These are phyloP conservation scores for Nemotelus nigrinus DNA, from an alignment of 2,888 invertebrate genomes.

Conservation along the genomic window DNA sequence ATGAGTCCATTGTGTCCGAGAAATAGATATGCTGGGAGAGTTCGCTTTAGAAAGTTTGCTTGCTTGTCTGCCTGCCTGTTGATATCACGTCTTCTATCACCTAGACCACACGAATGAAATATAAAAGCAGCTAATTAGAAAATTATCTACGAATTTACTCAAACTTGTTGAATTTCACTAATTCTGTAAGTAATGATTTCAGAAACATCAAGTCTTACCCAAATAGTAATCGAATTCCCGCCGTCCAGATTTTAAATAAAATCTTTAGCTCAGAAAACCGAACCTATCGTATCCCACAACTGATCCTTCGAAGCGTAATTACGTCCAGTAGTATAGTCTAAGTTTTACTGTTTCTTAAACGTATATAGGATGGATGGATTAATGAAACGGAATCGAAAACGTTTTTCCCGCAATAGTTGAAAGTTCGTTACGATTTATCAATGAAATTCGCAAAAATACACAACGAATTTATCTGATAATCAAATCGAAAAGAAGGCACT, in stretches of 20 bases:
- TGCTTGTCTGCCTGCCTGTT: not conserved
- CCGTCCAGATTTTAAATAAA: too few species aligned
- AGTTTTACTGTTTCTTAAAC: too few species aligned
- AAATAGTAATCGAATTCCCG: not conserved
- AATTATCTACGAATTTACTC: not conserved
- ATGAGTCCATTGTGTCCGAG: slow-evolving; percentile 20
- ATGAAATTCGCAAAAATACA: not conserved
- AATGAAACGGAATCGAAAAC: too few species aligned
- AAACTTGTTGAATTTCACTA: not conserved
- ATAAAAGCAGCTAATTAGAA: not conserved
- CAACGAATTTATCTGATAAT: not conserved
- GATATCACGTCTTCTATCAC: not conserved
- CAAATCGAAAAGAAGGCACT: not conserved
- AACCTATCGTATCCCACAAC: too few species aligned
- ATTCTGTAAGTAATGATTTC: not conserved
- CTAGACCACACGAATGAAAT: not conserved
- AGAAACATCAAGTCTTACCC: not conserved
- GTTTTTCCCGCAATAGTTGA: too few species aligned
- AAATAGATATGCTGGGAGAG: too few species aligned
- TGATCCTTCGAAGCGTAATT: too few species aligned
- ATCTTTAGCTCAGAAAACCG: too few species aligned
- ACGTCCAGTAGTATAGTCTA: too few species aligned
- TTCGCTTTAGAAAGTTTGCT: not conserved
- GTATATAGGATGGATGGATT: too few species aligned
- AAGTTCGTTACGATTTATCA: too few species aligned